Evolutionary conservation across 2,113 vertebrate species (phyloP).

Genomic region (Sarotherodon lohbergeri): DNA sequence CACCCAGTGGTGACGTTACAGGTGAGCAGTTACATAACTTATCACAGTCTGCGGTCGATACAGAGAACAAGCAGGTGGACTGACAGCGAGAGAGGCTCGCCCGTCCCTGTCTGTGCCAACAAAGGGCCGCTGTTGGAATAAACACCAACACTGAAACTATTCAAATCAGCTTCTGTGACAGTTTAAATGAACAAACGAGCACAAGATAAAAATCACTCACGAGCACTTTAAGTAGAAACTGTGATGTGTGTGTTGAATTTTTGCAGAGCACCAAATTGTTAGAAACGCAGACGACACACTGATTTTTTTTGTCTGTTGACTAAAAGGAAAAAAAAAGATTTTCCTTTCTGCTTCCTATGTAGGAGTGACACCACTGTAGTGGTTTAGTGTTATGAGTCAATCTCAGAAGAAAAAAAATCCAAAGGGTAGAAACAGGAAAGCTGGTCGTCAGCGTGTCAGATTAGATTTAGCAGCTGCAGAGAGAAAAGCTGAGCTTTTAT

Average conservation of each 20-base stretch:
- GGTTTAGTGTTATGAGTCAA: not conserved
- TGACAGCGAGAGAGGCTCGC: not conserved
- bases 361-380: not conserved
- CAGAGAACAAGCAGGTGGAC: not conserved
- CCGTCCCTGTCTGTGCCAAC: not conserved
- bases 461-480: not conserved
- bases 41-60: not conserved
- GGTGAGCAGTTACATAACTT: not conserved
- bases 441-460: not conserved
- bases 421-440: not conserved
- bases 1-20: not conserved
- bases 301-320: not conserved
- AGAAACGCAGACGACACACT: not conserved
- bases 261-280: not conserved
- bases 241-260: not conserved
- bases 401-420: not conserved
- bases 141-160: not conserved
- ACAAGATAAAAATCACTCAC: not conserved
- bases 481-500: not conserved
- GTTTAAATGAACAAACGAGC: not conserved
- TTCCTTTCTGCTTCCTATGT: not conserved
- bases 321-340: not conserved
- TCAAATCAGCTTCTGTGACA: not conserved
- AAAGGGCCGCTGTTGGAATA: not conserved
- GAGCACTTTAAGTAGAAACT: not conserved